Conservation (phyloP, 2,888 invertebrate species). For the Unio delphinus region DNA sequence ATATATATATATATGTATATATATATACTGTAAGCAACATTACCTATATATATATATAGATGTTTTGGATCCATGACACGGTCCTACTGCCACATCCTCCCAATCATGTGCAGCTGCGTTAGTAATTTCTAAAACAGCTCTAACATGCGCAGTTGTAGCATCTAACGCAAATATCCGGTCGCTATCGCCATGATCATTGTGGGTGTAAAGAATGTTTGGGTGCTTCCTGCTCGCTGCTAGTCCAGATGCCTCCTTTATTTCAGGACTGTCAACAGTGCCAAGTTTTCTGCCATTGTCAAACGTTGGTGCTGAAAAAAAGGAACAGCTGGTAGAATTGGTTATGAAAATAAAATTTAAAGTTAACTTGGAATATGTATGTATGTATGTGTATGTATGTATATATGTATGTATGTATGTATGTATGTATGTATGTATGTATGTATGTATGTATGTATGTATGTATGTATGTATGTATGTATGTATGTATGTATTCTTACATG, state of each 20-base stretch:
- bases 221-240: slow-evolving; percentile 33
- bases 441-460: too few relatives aligned
- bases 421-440: too few relatives aligned
- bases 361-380: too few relatives aligned
- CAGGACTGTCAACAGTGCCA: slow-evolving; percentile 10
- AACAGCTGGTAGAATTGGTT: too few relatives aligned
- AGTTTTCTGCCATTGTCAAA: slow-evolving; percentile 7
- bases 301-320: neutral
- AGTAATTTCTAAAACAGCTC: slow-evolving; percentile 22
- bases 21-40: neutral
- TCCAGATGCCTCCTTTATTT: slow-evolving; percentile 35
- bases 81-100: slow-evolving; percentile 45
- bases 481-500: too few relatives aligned
- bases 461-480: too few relatives aligned
- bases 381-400: too few relatives aligned
- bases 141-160: slow-evolving; percentile 15
- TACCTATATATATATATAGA: too few relatives aligned
- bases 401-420: too few relatives aligned
- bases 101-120: slow-evolving; percentile 30
- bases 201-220: slow-evolving; percentile 30
- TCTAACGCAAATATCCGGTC: slow-evolving; percentile 23
- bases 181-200: slow-evolving; percentile 37
- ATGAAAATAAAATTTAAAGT: too few relatives aligned
- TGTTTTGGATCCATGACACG: slow-evolving; percentile 12
- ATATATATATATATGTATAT: too few relatives aligned